Base-by-base conservation (phyloP, 2,113 vertebrate species). In the Oryzias curvinotus region DNA sequence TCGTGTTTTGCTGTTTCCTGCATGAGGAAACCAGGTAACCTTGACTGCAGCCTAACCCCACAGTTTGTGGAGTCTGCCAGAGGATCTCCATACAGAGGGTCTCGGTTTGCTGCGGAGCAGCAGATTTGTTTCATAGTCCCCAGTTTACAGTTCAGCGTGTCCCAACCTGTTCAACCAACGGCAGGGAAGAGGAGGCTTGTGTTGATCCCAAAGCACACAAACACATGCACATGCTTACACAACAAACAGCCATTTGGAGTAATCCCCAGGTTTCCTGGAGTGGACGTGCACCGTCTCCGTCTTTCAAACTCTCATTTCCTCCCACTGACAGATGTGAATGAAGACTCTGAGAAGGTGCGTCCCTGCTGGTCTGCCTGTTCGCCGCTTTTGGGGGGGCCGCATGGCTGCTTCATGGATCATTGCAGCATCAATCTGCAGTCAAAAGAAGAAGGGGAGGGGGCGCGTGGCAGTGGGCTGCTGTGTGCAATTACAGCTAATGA, bases 401-500 rank as follows among this genome's bases (percentile, higher is more conserved):
- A 0, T 23, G 14, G 50, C 65, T 76, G 57, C 55, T 76, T 77
- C 61, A 66, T 68, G 81, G 69, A 81, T 83, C 70, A 82, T 62
- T 54, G 75, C 62, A 57, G 72, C 49, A 7, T 76, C 78, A 82
- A 84, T 82, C 73, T 81, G 70, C 70, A 53, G 56, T 23, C 62
- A 60, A 71, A 58, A 47, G 50, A 28, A 19, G 61, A 2, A 52
- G 16, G 53, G 51, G 41, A 30, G 30, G 65, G 48, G 59, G 75
- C 81, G 84, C 75, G 83, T 85, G 85, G 83, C 74, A 41, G 63
- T 59, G 61, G 70, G 84, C 72, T 69, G 64, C 77, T 62, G 83
- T 77, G 81, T 83, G 89, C 77, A 81, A 82, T 83, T 85, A 89
- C 77, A 66, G 78, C 71, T 87, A 89, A 90, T 88, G 85, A 87